These are phyloP conservation scores for Anas georgica DNA, from an alignment of 2,797 vertebrate genomes.

Conservation along the genomic window DNA sequence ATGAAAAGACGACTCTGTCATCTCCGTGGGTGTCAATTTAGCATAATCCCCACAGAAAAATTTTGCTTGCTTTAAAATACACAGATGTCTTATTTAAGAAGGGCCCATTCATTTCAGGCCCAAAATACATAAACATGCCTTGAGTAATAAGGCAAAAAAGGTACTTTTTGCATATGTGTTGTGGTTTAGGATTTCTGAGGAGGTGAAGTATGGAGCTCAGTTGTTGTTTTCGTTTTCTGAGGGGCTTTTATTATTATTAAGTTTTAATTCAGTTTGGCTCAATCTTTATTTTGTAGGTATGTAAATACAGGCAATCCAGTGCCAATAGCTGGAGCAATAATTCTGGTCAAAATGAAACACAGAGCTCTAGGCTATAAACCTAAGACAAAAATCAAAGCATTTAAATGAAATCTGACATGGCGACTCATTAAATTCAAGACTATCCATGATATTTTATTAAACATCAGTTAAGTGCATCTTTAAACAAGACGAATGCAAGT, in stretches of 20 bases:
- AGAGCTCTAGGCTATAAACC: conserved; percentile 28
- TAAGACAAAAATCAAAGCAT: conserved; percentile 50
- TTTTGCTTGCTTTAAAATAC: conserved; percentile 31
- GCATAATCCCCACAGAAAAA: conserved; percentile 45
- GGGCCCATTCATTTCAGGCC: conserved; percentile 35
- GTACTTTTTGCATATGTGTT: conserved; percentile 63
- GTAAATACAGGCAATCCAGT: conserved; percentile 30
- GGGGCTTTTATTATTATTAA: conserved; percentile 23
- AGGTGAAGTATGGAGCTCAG: conserved; percentile 35
- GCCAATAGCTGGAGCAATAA: conserved; percentile 42
- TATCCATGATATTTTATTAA: conserved; percentile 12
- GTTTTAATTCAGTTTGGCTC: conserved; percentile 56
- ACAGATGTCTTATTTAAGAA: conserved; percentile 28
- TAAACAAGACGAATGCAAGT: conserved; percentile 22
- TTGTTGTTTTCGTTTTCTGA: conserved; percentile 63
- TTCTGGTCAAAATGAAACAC: conserved; percentile 54
- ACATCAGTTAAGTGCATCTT: conserved; percentile 41
- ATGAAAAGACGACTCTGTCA: conserved; percentile 42
- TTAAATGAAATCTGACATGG: conserved; percentile 49
- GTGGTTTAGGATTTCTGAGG: conserved; percentile 63
- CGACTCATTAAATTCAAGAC: conserved; percentile 24
- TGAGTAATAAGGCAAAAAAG: conserved; percentile 53
- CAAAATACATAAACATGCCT: conserved; percentile 54
- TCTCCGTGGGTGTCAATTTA: conserved; percentile 49
- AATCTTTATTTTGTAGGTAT: conserved; percentile 36